Conservation (phyloP, 2,797 vertebrate genomes). For the Sciaenops ocellatus region DNA sequence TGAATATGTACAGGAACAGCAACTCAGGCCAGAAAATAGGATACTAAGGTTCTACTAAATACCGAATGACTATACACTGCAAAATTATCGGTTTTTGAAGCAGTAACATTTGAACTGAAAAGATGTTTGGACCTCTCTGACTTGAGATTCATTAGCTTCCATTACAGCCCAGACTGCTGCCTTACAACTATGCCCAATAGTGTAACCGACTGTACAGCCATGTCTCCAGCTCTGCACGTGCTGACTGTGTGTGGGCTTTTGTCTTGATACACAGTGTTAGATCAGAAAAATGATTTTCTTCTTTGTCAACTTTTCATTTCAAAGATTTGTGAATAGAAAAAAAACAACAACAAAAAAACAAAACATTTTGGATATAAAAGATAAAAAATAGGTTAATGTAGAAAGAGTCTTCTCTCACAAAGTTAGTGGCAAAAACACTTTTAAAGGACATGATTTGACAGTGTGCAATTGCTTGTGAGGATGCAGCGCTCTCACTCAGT, state of each 20-base stretch:
- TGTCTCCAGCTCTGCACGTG: conserved; percentile 17
- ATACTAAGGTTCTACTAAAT: too few species aligned
- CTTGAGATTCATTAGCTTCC: conserved; percentile 40
- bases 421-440: too few species aligned
- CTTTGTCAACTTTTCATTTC: neutral
- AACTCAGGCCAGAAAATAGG: too few species aligned
- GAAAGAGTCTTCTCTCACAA: too few species aligned
- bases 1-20: too few species aligned
- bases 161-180: conserved; percentile 38
- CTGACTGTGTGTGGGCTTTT: conserved; percentile 16
- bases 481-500: too few species aligned
- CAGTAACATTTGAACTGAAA: too few species aligned
- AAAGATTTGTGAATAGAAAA: neutral
- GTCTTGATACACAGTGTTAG: neutral
- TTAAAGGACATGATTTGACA: too few species aligned
- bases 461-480: too few species aligned
- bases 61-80: too few species aligned
- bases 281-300: neutral
- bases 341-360: neutral
- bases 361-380: neutral
- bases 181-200: conserved; percentile 35
- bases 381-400: neutral
- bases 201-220: conserved; percentile 28
- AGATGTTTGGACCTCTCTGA: neutral
- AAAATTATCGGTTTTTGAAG: too few species aligned